phyloP scores from a whole-genome alignment of 2,888 invertebrate genomes.

The Idaea biselata region DNA sequence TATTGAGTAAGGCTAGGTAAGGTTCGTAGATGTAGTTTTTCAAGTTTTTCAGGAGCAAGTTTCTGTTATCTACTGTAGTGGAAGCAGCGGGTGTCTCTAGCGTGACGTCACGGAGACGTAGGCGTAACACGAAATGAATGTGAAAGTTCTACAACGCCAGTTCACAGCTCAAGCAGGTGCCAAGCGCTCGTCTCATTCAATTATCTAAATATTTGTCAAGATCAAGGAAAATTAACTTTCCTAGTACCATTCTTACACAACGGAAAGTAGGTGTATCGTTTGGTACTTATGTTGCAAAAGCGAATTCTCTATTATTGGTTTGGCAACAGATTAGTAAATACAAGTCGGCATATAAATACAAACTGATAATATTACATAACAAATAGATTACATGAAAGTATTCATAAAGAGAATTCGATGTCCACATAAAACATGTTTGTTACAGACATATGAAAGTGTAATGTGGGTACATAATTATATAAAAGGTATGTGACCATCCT shows the following conservation, averaged over 20 bases:
- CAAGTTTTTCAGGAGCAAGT: neutral
- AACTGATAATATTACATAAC: slow-evolving; percentile 24
- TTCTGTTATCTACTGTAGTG: slow-evolving; percentile 7
- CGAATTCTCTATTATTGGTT: no score
- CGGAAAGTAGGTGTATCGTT: neutral
- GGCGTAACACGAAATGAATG: slow-evolving; percentile 72
- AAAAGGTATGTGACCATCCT: slow-evolving; percentile 55
- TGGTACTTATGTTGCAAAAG: no score
- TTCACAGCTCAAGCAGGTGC: slow-evolving; percentile 60
- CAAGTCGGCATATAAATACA: neutral
- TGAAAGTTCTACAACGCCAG: slow-evolving; percentile 71
- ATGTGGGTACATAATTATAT: slow-evolving; percentile 27
- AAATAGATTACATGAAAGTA: slow-evolving; percentile 17
- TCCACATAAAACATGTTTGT: slow-evolving; percentile 28
- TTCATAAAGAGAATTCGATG: neutral
- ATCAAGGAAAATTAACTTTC: neutral
- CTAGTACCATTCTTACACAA: neutral
- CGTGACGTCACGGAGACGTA: slow-evolving; percentile 65
- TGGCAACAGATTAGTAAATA: no score
- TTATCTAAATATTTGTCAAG: slow-evolving; percentile 15
- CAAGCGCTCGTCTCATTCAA: slow-evolving; percentile 54
- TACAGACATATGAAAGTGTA: slow-evolving; percentile 28
- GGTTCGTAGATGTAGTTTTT: no score
- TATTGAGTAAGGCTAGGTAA: no score
- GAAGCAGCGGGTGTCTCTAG: slow-evolving; percentile 28